Conservation (phyloP, 2,797 vertebrate genomes). For the Semaprochilodus insignis region DNA sequence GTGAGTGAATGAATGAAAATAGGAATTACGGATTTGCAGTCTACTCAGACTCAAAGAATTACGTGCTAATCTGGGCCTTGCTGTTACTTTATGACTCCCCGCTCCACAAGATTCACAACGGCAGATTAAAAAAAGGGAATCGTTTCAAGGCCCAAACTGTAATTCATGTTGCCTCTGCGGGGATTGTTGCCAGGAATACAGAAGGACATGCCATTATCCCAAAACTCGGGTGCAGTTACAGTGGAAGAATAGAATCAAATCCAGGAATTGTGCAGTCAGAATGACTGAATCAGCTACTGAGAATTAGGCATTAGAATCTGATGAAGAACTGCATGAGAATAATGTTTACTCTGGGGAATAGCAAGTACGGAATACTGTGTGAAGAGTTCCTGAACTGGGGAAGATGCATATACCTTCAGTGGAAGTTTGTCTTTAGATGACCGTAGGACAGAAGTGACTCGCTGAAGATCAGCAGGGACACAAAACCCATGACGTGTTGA, state of each 20-base stretch:
- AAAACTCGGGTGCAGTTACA: background rate
- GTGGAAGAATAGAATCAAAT: background rate
- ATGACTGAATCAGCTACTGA: background rate
- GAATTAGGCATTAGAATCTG: background rate
- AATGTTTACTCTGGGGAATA: background rate
- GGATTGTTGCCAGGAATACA: background rate
- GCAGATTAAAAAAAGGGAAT: background rate
- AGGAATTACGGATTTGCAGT: constrained; percentile 77
- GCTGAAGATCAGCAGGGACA: no score
- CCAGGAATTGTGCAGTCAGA: background rate
- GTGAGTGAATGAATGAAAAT: constrained; percentile 64
- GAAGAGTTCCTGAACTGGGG: no score
- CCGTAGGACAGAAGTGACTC: no score
- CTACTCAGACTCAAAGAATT: constrained; percentile 67
- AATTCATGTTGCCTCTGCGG: background rate
- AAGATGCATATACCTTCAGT: no score
- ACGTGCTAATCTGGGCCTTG: constrained; percentile 68
- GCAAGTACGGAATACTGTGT: no score
- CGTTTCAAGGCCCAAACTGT: background rate
- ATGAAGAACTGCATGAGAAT: background rate
- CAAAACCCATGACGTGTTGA: no score
- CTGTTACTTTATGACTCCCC: constrained; percentile 58
- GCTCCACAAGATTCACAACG: constrained; percentile 26
- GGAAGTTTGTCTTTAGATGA: no score
- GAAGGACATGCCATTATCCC: background rate